Evolutionary conservation across 1,140 invertebrate genomes (phyloP), one percentile per base, ranked within the genome.

Genomic region (Drosophila mojavensis): DNA sequence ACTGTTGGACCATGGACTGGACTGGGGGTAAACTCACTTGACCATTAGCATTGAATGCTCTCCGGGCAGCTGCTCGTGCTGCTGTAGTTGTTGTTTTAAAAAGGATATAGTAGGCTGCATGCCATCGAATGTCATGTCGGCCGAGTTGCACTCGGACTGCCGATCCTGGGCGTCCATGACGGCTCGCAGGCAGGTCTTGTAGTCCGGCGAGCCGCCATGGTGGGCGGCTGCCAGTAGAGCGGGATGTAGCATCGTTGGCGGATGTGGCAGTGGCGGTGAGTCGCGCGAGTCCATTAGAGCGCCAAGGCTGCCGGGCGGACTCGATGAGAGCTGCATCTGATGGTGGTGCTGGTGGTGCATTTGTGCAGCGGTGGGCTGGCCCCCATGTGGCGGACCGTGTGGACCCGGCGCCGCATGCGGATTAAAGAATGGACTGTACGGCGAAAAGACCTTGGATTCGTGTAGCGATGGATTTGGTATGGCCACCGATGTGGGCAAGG

Each of bases 81-180:
- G 78, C 33, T 76, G 50, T 68, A 75, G 76, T 78, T 91, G 83
- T 80, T 91, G 90, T 80, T 94, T 94, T 94, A 94, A 95, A 97
- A 97, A 97, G 96, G 97, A 97, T 97, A 97, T 97, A 95, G 96
- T 97, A 96, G 96, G 96, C 94, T 96, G 96, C 94, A 97, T 95
- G 93, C 96, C 96, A 93, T 97, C 97, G 94, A 96, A 97, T 82
- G 95, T 95, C 92, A 97, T 95, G 92, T 97, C 96, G 59, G 95
- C 96, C 78, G 96, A 97, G 93, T 97, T 97, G 94, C 96, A 97
- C 93, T 97, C 97, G 74, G 96, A 97, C 92, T 95, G 95, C 61
- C 96, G 95, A 92, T 97, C 96, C 84, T 96, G 95, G 93, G 95
- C 94, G 94, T 97, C 96, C 94, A 97, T 95, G 51, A 93, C 94